Evolutionary conservation across 1,140 invertebrate genomes (phyloP).

Genomic region (Thereuonema tuberculata): DNA sequence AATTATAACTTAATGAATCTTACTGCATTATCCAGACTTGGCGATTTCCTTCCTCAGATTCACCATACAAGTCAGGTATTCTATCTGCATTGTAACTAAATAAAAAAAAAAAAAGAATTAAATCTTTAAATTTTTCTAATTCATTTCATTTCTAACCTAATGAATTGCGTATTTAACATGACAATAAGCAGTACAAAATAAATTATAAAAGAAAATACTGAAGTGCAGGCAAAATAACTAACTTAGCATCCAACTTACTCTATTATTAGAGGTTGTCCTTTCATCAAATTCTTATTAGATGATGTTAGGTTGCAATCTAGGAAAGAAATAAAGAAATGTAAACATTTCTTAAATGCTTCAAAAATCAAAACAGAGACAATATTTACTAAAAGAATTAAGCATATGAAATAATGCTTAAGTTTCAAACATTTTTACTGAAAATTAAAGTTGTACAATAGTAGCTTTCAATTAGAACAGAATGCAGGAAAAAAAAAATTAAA

Average conservation of each 20-base stretch:
- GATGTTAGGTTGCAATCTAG: background rate
- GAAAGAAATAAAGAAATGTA: background rate
- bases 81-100: slow-evolving; percentile 68
- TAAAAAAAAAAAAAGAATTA: slow-evolving; percentile 7
- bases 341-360: background rate
- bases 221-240: too few species aligned
- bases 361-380: too few species aligned
- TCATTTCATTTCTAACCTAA: background rate
- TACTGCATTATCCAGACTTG: slow-evolving; percentile 28
- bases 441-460: background rate
- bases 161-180: slow-evolving; percentile 3
- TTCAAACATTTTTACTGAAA: too few species aligned
- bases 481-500: too few species aligned
- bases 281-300: slow-evolving; percentile 14
- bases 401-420: too few species aligned
- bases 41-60: slow-evolving; percentile 28
- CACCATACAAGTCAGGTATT: slow-evolving; percentile 82
- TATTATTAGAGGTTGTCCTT: slow-evolving; percentile 67
- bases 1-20: too few species aligned
- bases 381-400: too few species aligned
- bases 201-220: too few species aligned
- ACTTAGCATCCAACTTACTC: too few species aligned
- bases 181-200: too few species aligned
- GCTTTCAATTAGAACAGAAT: too few species aligned
- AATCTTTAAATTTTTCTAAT: background rate